phyloP scores from a whole-genome alignment of 2,888 invertebrate genomes.

The Amphipyra tragopoginis region DNA sequence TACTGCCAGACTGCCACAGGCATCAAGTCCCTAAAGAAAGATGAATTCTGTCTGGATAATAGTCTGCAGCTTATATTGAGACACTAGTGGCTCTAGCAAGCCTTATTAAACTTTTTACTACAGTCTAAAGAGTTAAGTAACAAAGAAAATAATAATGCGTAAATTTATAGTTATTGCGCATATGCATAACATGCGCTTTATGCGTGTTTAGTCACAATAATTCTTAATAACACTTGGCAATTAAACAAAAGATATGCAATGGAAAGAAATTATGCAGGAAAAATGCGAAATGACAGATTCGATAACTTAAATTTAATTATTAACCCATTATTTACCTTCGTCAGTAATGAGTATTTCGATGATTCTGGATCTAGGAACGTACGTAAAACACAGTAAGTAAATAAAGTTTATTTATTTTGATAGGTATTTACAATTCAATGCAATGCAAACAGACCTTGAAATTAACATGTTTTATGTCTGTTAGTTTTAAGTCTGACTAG shows the following conservation, averaged over 20 bases:
- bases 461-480: slow-evolving; percentile 61
- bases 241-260: neutral
- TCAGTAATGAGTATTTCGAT: too few species aligned
- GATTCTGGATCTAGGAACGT: neutral
- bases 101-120: too few species aligned
- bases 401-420: slow-evolving; percentile 15
- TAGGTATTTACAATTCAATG: slow-evolving; percentile 19
- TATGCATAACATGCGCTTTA: neutral
- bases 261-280: neutral
- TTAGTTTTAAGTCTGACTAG: slow-evolving; percentile 67
- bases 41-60: too few species aligned
- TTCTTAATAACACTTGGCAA: neutral
- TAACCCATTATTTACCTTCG: too few species aligned
- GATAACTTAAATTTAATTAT: neutral
- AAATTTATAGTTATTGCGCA: too few species aligned
- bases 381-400: slow-evolving; percentile 1
- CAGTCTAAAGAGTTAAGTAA: too few species aligned
- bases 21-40: neutral
- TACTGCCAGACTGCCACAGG: too few species aligned
- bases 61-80: too few species aligned
- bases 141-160: too few species aligned
- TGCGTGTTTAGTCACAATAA: neutral
- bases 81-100: too few species aligned
- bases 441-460: neutral
- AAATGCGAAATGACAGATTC: neutral